Conservation (phyloP, 2,113 vertebrate species). For the Limnothrissa miodon region DNA sequence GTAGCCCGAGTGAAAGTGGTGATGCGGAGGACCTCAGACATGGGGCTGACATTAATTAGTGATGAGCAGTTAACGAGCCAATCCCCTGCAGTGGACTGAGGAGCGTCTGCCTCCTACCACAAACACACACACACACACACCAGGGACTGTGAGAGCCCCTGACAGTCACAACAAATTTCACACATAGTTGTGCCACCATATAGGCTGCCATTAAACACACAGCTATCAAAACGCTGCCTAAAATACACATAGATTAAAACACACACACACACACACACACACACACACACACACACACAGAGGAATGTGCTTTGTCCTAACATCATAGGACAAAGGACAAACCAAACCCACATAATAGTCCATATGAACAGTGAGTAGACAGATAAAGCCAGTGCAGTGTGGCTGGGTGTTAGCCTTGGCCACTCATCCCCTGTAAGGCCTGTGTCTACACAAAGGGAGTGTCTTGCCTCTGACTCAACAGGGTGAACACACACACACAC, state of each 20-base stretch:
- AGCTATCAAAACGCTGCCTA: no score
- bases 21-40: slow-evolving; percentile 31
- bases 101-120: slow-evolving; percentile 26
- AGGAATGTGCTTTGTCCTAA: background rate
- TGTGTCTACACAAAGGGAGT: background rate
- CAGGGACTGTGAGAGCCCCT: background rate
- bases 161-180: background rate
- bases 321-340: background rate
- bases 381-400: background rate
- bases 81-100: slow-evolving; percentile 25
- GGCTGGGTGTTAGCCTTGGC: background rate
- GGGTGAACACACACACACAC: background rate
- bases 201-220: no score
- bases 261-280: background rate
- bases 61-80: slow-evolving; percentile 43
- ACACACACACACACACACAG: no score
- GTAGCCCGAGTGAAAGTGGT: background rate
- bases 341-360: background rate
- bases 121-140: background rate
- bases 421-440: background rate
- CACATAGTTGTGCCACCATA: no score
- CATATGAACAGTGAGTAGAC: background rate
- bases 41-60: slow-evolving; percentile 47
- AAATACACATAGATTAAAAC: background rate
- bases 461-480: background rate